Conservation (phyloP, 2,113 vertebrate genomes). For the Natator depressus region DNA sequence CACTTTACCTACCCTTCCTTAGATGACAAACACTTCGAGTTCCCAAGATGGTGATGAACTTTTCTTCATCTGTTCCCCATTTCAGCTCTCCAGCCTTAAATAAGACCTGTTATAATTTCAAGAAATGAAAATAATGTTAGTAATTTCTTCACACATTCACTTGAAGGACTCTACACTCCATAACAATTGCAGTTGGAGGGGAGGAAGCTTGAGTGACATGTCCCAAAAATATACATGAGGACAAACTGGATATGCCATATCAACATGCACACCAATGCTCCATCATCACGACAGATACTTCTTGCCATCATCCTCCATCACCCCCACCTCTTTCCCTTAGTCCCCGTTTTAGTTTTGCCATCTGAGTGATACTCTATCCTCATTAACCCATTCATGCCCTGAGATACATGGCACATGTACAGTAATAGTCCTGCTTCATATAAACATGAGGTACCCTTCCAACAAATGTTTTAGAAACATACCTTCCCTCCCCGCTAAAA, state of each 20-base stretch:
- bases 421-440: no score
- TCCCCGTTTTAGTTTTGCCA: not conserved
- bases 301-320: not conserved
- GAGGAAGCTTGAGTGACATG: not conserved
- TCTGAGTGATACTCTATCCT: not conserved
- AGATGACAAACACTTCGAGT: conserved; percentile 90
- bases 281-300: not conserved
- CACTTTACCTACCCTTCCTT: conserved; percentile 80
- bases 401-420: not conserved
- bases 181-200: not conserved
- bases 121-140: not conserved
- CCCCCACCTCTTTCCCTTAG: not conserved
- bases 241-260: not conserved
- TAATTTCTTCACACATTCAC: not conserved
- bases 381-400: not conserved
- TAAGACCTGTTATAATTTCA: conserved; percentile 81
- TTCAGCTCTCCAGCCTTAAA: conserved; percentile 91
- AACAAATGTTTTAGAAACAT: not conserved
- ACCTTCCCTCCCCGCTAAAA: no score
- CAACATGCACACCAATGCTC: not conserved
- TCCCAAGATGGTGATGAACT: conserved; percentile 92
- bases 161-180: not conserved
- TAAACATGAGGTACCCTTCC: not conserved
- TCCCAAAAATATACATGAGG: not conserved
- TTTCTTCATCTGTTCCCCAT: conserved; percentile 95